A percentile compares a stretch with the other conserved stretches of the same genome.
Evolutionary conservation across 2,797 vertebrate species (phyloP).

Genomic region (Thunnus albacares): DNA sequence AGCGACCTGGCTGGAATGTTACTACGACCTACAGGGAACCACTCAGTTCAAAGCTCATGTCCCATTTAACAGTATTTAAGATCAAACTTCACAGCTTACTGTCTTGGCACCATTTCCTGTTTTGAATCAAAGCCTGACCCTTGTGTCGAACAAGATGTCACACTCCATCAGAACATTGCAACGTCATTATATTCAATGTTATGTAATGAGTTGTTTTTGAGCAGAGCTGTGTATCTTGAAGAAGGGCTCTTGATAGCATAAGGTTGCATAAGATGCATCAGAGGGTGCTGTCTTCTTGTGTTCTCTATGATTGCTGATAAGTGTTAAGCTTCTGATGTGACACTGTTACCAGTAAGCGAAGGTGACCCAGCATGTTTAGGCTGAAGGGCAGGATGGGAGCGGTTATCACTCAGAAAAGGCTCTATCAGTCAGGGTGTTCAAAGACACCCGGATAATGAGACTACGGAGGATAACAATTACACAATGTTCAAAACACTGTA

Average conservation of each 20-base stretch:
- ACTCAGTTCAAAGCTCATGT: background rate
- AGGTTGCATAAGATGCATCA: constrained; percentile 41
- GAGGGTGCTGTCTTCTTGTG: constrained; percentile 17
- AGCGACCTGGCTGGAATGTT: background rate
- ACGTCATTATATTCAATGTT: constrained; percentile 44
- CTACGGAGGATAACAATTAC: background rate
- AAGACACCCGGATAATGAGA: constrained; percentile 16
- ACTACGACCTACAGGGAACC: background rate
- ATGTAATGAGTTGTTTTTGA: constrained; percentile 57
- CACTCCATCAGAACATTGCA: constrained; percentile 15
- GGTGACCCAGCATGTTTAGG: constrained; percentile 3
- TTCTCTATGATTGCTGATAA: background rate
- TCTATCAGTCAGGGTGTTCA: constrained; percentile 34
- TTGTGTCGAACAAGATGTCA: constrained; percentile 15
- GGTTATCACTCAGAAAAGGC: background rate
- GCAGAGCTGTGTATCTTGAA: constrained; percentile 23
- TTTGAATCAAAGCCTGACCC: constrained; percentile 22
- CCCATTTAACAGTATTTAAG: background rate
- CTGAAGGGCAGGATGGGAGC: constrained; percentile 24
- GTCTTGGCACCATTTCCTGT: constrained; percentile 21
- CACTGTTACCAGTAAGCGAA: constrained; percentile 1
- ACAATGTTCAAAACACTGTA: background rate
- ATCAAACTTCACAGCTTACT: constrained; percentile 22
- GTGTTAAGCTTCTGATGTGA: background rate
- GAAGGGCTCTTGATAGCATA: constrained; percentile 22